These are phyloP conservation scores for Lasaia peninsularis DNA, from an alignment of 1,140 invertebrate genomes.

Conservation along the genomic window DNA sequence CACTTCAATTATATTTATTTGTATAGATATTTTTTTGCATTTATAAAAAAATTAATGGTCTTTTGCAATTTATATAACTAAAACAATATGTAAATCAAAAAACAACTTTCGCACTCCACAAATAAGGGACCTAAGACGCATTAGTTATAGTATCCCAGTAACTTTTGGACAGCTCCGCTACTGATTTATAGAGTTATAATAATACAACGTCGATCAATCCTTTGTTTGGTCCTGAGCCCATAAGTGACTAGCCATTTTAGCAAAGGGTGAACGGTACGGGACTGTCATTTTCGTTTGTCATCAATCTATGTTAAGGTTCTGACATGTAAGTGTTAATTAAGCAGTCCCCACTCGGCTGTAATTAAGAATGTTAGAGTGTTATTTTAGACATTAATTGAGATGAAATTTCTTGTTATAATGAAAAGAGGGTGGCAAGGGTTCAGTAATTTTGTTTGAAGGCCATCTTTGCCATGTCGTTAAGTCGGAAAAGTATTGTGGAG, in stretches of 20 bases:
- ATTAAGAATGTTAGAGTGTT: conserved; percentile 70
- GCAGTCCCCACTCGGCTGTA: conserved; percentile 63
- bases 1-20: too few relatives aligned
- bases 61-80: too few relatives aligned
- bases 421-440: conserved; percentile 33
- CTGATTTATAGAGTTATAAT: conserved; percentile 38
- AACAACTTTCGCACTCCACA: too few relatives aligned
- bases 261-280: conserved; percentile 38
- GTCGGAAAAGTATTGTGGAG: conserved; percentile 35
- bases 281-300: conserved; percentile 68
- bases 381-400: conserved; percentile 70
- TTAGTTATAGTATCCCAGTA: background rate
- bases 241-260: conserved; percentile 55
- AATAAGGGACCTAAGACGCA: too few relatives aligned
- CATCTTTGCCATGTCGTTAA: conserved; percentile 41
- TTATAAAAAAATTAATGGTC: too few relatives aligned
- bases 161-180: background rate
- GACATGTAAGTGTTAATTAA: conserved; percentile 71
- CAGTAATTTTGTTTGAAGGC: conserved; percentile 49
- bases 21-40: too few relatives aligned
- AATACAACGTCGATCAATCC: conserved; percentile 39
- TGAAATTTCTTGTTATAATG: conserved; percentile 66
- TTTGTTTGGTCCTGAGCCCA: conserved; percentile 47
- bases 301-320: conserved; percentile 66
- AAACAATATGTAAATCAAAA: too few relatives aligned